Evolutionary conservation across 2,113 vertebrate genomes (phyloP).

Genomic region (Podarcis raffonei): DNA sequence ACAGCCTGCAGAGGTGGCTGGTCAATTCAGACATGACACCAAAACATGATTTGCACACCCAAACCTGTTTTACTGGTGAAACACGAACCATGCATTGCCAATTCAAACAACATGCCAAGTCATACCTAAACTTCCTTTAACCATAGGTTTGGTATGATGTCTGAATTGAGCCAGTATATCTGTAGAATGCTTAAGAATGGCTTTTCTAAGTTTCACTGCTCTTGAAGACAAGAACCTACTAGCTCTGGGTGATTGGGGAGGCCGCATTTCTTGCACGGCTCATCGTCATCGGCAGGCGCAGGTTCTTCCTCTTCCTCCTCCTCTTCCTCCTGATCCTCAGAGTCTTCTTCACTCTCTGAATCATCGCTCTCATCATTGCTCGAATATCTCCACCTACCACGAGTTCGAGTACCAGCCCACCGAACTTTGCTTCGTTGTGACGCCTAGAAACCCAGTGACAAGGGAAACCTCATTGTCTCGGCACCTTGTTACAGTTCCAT

Average conservation of each 20-base stretch:
- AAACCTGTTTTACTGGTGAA: no score
- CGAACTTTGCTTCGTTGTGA: conserved; percentile 82
- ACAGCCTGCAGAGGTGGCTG: not conserved
- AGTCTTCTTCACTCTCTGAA: conserved; percentile 81
- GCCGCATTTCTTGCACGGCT: conserved; percentile 95
- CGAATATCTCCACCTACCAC: conserved; percentile 85
- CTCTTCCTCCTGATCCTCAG: conserved; percentile 81
- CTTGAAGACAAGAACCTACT: conserved; percentile 72
- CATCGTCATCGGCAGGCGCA: conserved; percentile 85
- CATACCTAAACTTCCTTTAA: not conserved
- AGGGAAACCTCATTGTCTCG: conserved; percentile 38
- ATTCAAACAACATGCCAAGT: not conserved
- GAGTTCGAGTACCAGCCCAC: conserved; percentile 87
- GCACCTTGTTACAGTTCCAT: not conserved
- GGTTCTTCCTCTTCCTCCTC: conserved; percentile 85
- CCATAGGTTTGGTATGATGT: not conserved
- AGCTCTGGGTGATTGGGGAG: conserved; percentile 97
- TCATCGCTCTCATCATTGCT: conserved; percentile 86
- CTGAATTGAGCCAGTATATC: no score
- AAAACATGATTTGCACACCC: not conserved
- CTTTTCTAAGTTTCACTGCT: not conserved
- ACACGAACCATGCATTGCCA: not conserved
- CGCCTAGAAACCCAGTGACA: conserved; percentile 54
- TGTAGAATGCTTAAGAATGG: not conserved
- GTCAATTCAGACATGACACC: not conserved